Conservation (phyloP, 2,888 invertebrate genomes). For the Sussaba pulchella region DNA sequence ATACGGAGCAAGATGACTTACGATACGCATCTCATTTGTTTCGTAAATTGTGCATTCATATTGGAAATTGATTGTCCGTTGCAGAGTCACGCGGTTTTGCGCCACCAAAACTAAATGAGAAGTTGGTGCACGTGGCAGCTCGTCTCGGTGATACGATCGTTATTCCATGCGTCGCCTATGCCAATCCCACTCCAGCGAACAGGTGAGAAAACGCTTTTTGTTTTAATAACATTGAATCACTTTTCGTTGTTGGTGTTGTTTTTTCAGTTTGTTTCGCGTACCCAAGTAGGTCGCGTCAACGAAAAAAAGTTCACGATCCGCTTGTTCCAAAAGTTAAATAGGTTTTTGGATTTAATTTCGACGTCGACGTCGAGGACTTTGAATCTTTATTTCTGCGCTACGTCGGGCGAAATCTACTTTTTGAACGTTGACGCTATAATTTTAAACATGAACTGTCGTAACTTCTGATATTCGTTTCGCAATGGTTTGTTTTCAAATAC, state of each 20-base stretch:
- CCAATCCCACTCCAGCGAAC: slow-evolving; percentile 86
- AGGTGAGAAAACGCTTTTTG: slow-evolving; percentile 84
- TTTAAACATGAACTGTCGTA: too few relatives aligned
- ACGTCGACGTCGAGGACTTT: background rate
- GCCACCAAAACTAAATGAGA: slow-evolving; percentile 87
- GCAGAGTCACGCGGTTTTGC: slow-evolving; percentile 86
- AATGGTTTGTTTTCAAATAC: background rate
- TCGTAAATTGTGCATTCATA: too few relatives aligned
- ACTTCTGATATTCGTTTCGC: slow-evolving; percentile 39
- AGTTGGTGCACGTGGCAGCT: slow-evolving; percentile 84
- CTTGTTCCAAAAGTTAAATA: slow-evolving; percentile 24
- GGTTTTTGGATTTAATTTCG: slow-evolving; percentile 4
- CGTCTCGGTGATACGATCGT: slow-evolving; percentile 86
- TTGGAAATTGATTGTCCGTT: slow-evolving; percentile 59
- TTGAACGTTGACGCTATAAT: slow-evolving; percentile 78
- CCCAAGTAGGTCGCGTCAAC: slow-evolving; percentile 2
- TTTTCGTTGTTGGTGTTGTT: too few relatives aligned
- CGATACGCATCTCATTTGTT: background rate
- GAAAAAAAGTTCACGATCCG: background rate
- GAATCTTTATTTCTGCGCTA: slow-evolving; percentile 1
- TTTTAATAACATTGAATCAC: background rate
- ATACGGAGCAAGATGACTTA: background rate
- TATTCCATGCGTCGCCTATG: slow-evolving; percentile 88
- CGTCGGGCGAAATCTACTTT: slow-evolving; percentile 50
- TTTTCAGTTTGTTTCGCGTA: background rate